A percentile compares a stretch with the other conserved stretches of the same genome.
These are phyloP conservation scores for Corythaeola cristata DNA, from an alignment of 2,113 vertebrate species.

Conservation along the genomic window DNA sequence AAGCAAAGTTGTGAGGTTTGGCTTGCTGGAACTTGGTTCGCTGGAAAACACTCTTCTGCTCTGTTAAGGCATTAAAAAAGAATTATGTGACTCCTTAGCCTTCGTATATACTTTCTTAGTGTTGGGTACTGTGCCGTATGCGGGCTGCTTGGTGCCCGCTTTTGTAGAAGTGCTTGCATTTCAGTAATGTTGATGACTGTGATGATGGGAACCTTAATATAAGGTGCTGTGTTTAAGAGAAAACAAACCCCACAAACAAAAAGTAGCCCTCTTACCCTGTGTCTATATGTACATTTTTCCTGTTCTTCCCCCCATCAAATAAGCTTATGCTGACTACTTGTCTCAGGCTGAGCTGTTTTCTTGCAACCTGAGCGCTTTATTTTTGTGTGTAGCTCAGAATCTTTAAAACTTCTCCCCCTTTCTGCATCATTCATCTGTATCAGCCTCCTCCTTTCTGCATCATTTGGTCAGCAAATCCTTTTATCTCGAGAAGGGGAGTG, in stretches of 20 bases:
- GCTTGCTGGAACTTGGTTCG: background rate
- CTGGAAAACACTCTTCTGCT: background rate
- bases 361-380: background rate
- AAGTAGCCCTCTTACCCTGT: background rate
- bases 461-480: background rate
- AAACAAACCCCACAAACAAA: background rate
- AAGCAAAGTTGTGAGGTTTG: background rate
- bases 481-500: background rate
- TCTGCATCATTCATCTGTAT: background rate
- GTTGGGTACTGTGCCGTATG: accelerated
- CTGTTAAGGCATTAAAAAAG: background rate
- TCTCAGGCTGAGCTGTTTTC: background rate
- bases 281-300: accelerated
- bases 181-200: background rate
- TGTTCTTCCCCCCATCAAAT: background rate
- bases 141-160: background rate
- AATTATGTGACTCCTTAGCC: background rate
- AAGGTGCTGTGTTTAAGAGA: background rate
- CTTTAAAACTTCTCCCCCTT: background rate
- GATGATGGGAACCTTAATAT: background rate
- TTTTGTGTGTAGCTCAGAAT: background rate
- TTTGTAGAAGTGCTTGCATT: background rate
- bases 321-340: background rate
- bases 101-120: accelerated
- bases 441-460: background rate